Evolutionary conservation across 1,140 invertebrate species (phyloP).

Genomic region (Steinernema feltiae): DNA sequence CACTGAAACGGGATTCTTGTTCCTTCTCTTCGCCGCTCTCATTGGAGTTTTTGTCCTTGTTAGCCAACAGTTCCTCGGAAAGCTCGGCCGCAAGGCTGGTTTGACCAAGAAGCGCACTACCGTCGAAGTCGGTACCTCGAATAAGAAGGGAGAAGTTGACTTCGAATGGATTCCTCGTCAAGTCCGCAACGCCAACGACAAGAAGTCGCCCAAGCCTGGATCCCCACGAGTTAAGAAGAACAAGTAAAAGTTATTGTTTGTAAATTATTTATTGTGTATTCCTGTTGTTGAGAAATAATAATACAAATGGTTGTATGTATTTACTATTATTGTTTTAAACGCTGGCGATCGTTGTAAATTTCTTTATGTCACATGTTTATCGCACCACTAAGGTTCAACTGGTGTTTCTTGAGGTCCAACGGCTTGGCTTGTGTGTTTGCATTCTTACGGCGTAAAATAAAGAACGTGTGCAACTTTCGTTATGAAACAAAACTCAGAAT

Average conservation of each 20-base stretch:
- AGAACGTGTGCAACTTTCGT: no score
- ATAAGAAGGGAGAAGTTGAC: slow-evolving; percentile 74
- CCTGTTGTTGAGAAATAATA: background rate
- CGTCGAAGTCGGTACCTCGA: slow-evolving; percentile 70
- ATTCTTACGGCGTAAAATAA: no score
- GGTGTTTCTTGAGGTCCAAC: no score
- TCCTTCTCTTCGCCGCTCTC: slow-evolving; percentile 82
- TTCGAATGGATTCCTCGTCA: slow-evolving; percentile 95
- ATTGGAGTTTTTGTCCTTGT: slow-evolving; percentile 78
- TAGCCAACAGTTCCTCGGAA: slow-evolving; percentile 75
- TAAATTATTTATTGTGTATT: slow-evolving; percentile 6
- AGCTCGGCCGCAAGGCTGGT: slow-evolving; percentile 62
- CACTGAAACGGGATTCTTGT: slow-evolving; percentile 94
- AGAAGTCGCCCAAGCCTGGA: slow-evolving; percentile 30
- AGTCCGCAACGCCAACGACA: slow-evolving; percentile 63
- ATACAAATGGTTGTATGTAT: background rate
- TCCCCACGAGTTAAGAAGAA: slow-evolving; percentile 28
- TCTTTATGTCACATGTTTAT: no score
- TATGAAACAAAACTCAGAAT: no score
- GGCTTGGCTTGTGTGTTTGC: no score
- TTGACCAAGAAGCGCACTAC: slow-evolving; percentile 64
- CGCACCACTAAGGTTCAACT: background rate
- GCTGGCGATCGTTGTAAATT: no score
- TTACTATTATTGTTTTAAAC: background rate
- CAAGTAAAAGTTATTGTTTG: slow-evolving; percentile 22